phyloP scores from a whole-genome alignment of 2,888 invertebrate genomes.

The Dasysyrphus albostriatus region DNA sequence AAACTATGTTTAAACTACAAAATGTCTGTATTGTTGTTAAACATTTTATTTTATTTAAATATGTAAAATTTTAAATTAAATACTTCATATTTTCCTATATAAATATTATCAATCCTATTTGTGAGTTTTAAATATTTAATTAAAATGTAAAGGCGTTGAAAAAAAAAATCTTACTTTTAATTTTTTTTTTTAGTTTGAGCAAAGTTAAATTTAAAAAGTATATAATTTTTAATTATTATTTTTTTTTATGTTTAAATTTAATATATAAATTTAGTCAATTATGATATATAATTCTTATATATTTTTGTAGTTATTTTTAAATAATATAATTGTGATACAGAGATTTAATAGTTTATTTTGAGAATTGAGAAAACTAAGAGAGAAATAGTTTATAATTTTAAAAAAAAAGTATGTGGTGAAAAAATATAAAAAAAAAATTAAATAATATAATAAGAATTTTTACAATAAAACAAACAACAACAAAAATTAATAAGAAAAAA shows the following conservation, averaged over 20 bases:
- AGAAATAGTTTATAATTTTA: slow-evolving; percentile 57
- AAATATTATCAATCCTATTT: slow-evolving; percentile 40
- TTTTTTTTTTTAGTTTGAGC: slow-evolving; percentile 25
- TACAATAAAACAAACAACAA: slow-evolving; percentile 30
- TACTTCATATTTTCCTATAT: slow-evolving; percentile 22
- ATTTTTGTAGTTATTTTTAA: slow-evolving; percentile 73
- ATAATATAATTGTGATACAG: slow-evolving; percentile 75
- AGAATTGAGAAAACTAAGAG: slow-evolving; percentile 58
- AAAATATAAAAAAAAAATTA: slow-evolving; percentile 25
- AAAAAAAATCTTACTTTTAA: slow-evolving; percentile 31
- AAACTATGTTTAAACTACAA: slow-evolving; percentile 53
- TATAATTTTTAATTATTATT: slow-evolving; percentile 17
- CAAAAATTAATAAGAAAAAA: slow-evolving; percentile 47
- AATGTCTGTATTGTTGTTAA: slow-evolving; percentile 53
- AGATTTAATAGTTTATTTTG: slow-evolving; percentile 74
- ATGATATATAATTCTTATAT: slow-evolving; percentile 66
- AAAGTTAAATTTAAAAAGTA: slow-evolving; percentile 14
- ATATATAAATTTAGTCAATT: slow-evolving; percentile 70
- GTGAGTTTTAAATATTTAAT: slow-evolving; percentile 43
- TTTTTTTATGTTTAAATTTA: slow-evolving; percentile 43
- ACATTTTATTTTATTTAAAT: slow-evolving; percentile 33
- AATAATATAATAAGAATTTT: slow-evolving; percentile 38
- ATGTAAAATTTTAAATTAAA: slow-evolving; percentile 24
- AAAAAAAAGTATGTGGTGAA: slow-evolving; percentile 39
- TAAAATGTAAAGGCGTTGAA: slow-evolving; percentile 22